Evolutionary conservation across 2,113 vertebrate species (phyloP), one percentile per base, ranked within the genome.

Genomic region (Malurus melanocephalus): DNA sequence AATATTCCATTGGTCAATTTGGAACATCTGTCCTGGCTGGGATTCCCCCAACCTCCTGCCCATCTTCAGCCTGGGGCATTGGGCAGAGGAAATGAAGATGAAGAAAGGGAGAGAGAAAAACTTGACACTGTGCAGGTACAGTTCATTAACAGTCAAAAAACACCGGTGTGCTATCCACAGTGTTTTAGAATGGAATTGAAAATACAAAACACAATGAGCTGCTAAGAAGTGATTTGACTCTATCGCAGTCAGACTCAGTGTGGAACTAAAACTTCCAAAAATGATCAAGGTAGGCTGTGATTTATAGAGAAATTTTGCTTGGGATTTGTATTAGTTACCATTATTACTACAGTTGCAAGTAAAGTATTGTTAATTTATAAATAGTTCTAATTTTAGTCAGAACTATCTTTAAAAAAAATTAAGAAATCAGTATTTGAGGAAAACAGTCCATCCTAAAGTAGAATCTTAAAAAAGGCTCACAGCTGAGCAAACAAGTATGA

Each of bases 41-140:
- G 35, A 48, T 20, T n/a, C 10, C 65, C 13, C 10, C n/a, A 75
- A 5, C 1, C 4, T 72, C 42, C 53, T 49, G 6, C 11, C 5
- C 57, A 11, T 11, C 7, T 24, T 74, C 42, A 66, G 32, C 11
- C 20, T 53, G 8, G 0, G 4, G 5, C 2, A 7, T 5, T n/a
- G 22, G n/a, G 6, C 12, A 77, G 18, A 24, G 7, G 5, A 15
- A 83, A 76, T 17, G 7, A 56, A 81, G 13, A 45, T 2, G 19
- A n/a, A 53, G n/a, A 18, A 71, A 2, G 0, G 3, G 13, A 35
- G 7, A 80, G 14, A 42, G 20, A 55, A 89, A 28, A 69, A 19
- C 19, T 56, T 72, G 8, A 43, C 4, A 28, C 20, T 75, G 14
- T 57, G 17, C 22, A 67, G 83, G 6, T 42, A 24, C 21, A 38